A percentile compares a stretch with the other conserved stretches of the same genome.
phyloP scores from a whole-genome alignment of 2,797 vertebrate species.

The Gallirallus australis region DNA sequence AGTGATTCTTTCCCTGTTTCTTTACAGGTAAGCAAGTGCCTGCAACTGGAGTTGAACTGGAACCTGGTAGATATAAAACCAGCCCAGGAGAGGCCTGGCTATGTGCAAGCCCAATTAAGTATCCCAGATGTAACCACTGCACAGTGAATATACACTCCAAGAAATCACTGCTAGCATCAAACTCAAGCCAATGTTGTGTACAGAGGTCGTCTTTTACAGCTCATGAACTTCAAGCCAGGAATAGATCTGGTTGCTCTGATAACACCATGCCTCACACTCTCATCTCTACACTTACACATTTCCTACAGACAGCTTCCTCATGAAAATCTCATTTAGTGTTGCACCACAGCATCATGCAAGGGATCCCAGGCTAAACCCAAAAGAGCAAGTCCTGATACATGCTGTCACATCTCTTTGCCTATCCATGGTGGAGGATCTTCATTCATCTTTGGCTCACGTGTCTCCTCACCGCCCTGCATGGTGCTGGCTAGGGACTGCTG shows the following conservation, averaged over 20 bases:
- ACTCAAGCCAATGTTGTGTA: background rate
- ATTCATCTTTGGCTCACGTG: background rate
- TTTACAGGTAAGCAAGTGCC: background rate
- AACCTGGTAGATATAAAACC: background rate
- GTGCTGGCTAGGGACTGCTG: background rate
- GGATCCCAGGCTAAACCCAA: background rate
- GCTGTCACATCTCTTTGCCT: rapidly evolving
- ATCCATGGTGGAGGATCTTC: background rate
- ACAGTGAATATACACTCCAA: background rate
- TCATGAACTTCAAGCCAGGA: background rate
- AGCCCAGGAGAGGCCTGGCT: background rate
- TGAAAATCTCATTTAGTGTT: background rate
- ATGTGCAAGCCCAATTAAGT: background rate
- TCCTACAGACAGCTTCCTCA: background rate
- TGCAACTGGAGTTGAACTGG: background rate
- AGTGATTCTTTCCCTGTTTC: background rate
- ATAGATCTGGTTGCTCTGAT: background rate
- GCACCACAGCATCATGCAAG: background rate
- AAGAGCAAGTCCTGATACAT: background rate
- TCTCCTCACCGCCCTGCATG: background rate
- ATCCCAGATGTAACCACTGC: background rate
- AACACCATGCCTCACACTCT: background rate
- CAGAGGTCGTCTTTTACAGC: background rate
- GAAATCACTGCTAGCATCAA: background rate
- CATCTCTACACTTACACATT: background rate